A percentile compares a stretch with the other conserved stretches of the same genome.
phyloP scores from a whole-genome alignment of 2,797 vertebrate species.

The Chanos chanos region DNA sequence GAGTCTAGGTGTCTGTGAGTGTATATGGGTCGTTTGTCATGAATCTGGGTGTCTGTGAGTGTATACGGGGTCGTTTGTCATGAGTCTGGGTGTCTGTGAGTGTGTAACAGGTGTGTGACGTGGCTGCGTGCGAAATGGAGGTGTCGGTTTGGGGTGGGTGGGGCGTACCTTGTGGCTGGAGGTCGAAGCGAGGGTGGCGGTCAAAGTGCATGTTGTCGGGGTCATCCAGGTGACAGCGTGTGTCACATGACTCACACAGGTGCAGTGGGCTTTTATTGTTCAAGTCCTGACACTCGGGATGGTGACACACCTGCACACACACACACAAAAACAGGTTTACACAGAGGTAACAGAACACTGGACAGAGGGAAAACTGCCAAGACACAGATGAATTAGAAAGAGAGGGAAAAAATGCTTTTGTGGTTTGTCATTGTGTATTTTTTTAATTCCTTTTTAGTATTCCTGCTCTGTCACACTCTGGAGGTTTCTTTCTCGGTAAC shows the following conservation, averaged over 20 bases:
- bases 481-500: constrained; percentile 11
- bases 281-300: constrained; percentile 82
- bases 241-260: constrained; percentile 87
- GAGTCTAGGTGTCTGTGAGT: too few relatives aligned
- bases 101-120: background rate
- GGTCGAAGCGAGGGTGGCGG: constrained; percentile 84
- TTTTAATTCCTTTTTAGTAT: background rate
- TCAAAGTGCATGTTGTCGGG: constrained; percentile 83
- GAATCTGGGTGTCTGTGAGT: too few relatives aligned
- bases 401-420: too few relatives aligned
- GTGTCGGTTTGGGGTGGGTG: background rate
- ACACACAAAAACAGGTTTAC: too few relatives aligned
- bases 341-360: too few relatives aligned
- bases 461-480: too few relatives aligned
- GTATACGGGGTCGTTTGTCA: too few relatives aligned
- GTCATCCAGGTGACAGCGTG: constrained; percentile 76
- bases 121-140: background rate
- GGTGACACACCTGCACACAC: constrained; percentile 84
- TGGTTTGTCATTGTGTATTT: too few relatives aligned
- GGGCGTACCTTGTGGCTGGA: constrained; percentile 81
- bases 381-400: too few relatives aligned
- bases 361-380: too few relatives aligned
- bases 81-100: background rate
- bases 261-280: constrained; percentile 79
- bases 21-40: too few relatives aligned